Conservation (phyloP, 1,140 invertebrate species). For the Achatina immaculata region DNA sequence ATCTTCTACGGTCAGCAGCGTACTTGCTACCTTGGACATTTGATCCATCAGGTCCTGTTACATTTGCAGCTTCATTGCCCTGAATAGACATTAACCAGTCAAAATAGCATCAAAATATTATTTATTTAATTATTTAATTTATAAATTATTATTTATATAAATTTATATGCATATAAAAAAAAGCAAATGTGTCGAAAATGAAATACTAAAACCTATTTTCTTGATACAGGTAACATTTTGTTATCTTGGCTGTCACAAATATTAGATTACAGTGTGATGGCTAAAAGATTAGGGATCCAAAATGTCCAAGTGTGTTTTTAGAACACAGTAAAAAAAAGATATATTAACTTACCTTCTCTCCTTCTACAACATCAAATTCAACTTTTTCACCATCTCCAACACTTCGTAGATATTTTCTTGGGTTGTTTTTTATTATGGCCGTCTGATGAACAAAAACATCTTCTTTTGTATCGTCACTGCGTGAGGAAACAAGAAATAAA, state of each 20-base stretch:
- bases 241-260: too few relatives aligned
- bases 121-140: too few relatives aligned
- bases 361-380: constrained; percentile 99
- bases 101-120: too few relatives aligned
- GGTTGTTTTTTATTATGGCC: constrained; percentile 96
- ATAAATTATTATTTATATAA: too few relatives aligned
- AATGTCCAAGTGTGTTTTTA: too few relatives aligned
- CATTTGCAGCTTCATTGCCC: constrained; percentile 96
- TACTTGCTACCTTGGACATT: constrained; percentile 96
- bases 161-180: too few relatives aligned
- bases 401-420: constrained; percentile 95
- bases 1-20: constrained; percentile 91
- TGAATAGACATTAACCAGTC: too few relatives aligned
- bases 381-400: constrained; percentile 98
- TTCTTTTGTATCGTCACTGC: constrained; percentile 96
- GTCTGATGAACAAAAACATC: constrained; percentile 99
- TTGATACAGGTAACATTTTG: too few relatives aligned
- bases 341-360: constrained; percentile 84
- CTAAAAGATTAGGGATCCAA: too few relatives aligned
- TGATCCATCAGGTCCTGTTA: constrained; percentile 93
- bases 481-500: constrained; percentile 67
- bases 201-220: too few relatives aligned
- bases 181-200: too few relatives aligned
- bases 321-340: background rate
- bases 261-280: too few relatives aligned